Evolutionary conservation across 2,797 vertebrate genomes (phyloP).

Genomic region (Ptychadena robeensis): DNA sequence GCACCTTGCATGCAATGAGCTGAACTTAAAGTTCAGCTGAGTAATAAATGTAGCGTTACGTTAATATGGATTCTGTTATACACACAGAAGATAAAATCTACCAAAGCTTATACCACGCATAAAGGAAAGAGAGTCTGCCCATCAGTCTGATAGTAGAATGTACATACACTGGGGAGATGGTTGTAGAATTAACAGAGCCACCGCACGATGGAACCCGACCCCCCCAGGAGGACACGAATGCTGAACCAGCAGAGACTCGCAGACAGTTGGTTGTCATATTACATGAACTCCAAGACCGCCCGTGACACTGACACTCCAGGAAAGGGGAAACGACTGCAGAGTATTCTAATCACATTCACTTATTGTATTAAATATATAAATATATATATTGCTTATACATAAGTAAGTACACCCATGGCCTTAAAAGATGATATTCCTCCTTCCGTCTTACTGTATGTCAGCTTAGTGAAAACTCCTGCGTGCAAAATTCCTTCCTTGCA

Average conservation of each 20-base stretch:
- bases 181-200: neutral
- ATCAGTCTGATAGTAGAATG: conserved; percentile 3
- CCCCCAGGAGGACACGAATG: neutral
- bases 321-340: too few species aligned
- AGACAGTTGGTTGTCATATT: neutral
- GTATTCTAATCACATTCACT: too few species aligned
- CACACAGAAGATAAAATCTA: neutral
- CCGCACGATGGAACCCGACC: neutral
- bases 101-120: neutral
- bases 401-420: too few species aligned
- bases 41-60: neutral
- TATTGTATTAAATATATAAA: too few species aligned
- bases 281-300: neutral
- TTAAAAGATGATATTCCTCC: too few species aligned
- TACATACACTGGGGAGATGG: neutral
- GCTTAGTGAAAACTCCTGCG: too few species aligned
- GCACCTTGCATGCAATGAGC: too few species aligned
- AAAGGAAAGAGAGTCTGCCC: neutral
- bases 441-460: too few species aligned
- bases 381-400: too few species aligned
- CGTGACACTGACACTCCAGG: neutral
- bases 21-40: too few species aligned
- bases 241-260: neutral
- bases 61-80: neutral
- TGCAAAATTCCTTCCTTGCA: too few species aligned